Conservation (phyloP, 2,888 invertebrate genomes). For the Apotomis turbidana region DNA sequence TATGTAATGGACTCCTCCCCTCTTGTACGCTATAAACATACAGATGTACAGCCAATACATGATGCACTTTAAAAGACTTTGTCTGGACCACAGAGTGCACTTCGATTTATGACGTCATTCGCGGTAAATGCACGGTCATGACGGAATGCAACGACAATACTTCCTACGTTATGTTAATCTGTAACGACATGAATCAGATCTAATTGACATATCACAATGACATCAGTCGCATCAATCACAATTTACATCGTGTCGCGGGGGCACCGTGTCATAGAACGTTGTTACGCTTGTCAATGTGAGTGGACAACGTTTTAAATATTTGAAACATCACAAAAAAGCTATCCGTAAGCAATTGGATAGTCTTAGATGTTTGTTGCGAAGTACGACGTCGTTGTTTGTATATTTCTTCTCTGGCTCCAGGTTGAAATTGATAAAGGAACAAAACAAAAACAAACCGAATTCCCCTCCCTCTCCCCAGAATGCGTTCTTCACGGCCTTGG, state of each 20-base stretch:
- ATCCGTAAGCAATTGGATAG: too few species aligned
- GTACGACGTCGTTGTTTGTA: too few species aligned
- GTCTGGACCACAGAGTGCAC: not conserved
- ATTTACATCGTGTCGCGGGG: conserved; percentile 2
- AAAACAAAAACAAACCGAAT: conserved; percentile 54
- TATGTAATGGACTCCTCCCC: too few species aligned
- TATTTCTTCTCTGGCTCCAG: too few species aligned
- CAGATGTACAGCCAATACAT: not conserved
- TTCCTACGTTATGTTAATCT: not conserved
- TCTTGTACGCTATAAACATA: not conserved
- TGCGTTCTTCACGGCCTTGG: conserved; percentile 74
- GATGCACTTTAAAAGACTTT: not conserved
- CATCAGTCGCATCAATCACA: not conserved
- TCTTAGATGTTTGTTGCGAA: too few species aligned
- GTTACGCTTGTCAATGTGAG: not conserved
- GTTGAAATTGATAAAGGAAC: conserved; percentile 42
- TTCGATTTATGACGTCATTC: not conserved
- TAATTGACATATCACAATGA: not conserved
- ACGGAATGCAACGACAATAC: not conserved
- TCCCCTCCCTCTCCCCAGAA: conserved; percentile 70
- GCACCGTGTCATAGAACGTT: not conserved
- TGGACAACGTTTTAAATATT: not conserved
- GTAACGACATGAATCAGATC: not conserved
- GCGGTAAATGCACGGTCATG: not conserved
- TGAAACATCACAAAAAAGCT: not conserved